phyloP scores from a whole-genome alignment of 2,888 invertebrate genomes.

The Lithophane leautieri region DNA sequence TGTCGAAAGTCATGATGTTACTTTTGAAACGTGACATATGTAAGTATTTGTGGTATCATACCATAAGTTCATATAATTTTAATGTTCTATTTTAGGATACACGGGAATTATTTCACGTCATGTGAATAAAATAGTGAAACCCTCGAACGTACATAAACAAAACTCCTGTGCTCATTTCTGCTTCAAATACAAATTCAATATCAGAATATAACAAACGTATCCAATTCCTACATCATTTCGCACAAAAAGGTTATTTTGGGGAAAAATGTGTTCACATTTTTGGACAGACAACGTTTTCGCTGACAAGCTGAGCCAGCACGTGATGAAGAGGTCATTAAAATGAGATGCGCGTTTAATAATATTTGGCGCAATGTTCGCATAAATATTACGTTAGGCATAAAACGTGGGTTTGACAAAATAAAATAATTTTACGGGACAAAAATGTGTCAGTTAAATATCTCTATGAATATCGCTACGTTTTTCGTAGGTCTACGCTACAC shows the following conservation, averaged over 20 bases:
- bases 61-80: not conserved
- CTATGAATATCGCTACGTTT: slow-evolving; percentile 11
- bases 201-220: slow-evolving; percentile 47
- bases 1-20: slow-evolving; percentile 41
- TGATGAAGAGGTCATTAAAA: slow-evolving; percentile 60
- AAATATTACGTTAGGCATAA: slow-evolving; percentile 23
- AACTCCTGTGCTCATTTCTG: slow-evolving; percentile 21
- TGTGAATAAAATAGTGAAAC: slow-evolving; percentile 9
- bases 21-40: slow-evolving; percentile 9
- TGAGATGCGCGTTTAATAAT: slow-evolving; percentile 42
- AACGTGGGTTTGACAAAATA: not conserved
- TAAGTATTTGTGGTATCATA: slow-evolving; percentile 3
- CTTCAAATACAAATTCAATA: slow-evolving; percentile 34
- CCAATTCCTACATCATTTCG: slow-evolving; percentile 47
- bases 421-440: not conserved
- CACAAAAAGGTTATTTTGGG: slow-evolving; percentile 45
- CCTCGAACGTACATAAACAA: slow-evolving; percentile 10
- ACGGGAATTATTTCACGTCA: slow-evolving; percentile 6
- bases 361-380: slow-evolving; percentile 42
- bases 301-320: slow-evolving; percentile 52
- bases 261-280: slow-evolving; percentile 53
- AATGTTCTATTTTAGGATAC: not conserved
- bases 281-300: slow-evolving; percentile 44
- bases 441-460: not conserved
- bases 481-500: slow-evolving; percentile 35